Evolutionary conservation across 2,888 invertebrate genomes (phyloP).

Genomic region (Drosophila robusta): DNA sequence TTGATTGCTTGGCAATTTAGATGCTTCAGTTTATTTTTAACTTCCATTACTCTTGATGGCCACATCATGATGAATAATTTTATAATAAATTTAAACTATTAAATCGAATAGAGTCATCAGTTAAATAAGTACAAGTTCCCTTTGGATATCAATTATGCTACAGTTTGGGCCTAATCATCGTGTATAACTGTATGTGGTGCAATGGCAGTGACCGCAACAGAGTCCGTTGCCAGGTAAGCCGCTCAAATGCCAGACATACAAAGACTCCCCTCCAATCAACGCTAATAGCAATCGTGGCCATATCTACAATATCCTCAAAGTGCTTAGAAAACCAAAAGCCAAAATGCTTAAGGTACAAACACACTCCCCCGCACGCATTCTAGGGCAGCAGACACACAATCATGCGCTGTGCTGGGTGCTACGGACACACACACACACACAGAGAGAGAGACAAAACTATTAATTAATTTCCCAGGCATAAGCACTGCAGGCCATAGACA

Average conservation of each 20-base stretch:
- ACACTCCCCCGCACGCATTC: conserved; percentile 3
- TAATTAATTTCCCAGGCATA: conserved; percentile 70
- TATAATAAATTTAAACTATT: no score
- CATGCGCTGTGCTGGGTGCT: conserved; percentile 3
- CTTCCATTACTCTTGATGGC: no score
- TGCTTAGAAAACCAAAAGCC: conserved; percentile 74
- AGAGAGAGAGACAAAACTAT: conserved; percentile 50
- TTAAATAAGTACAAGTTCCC: background rate
- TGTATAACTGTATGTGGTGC: background rate
- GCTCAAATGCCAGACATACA: conserved; percentile 65
- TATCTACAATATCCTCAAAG: conserved; percentile 46
- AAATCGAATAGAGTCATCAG: background rate
- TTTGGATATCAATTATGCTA: conserved; percentile 10
- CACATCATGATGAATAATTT: no score
- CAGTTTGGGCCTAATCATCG: conserved; percentile 18
- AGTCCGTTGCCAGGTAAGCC: conserved; percentile 31
- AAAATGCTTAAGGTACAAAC: conserved; percentile 47
- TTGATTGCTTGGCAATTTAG: no score
- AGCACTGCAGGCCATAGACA: conserved; percentile 57
- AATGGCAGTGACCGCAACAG: conserved; percentile 57
- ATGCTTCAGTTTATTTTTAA: no score
- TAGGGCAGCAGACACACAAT: conserved; percentile 1
- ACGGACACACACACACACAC: background rate
- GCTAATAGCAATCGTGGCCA: conserved; percentile 64
- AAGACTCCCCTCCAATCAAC: conserved; percentile 65